Evolutionary conservation across 2,888 invertebrate genomes (phyloP), one percentile per base, ranked within the genome.

Genomic region (Caenorhabditis parvicauda): DNA sequence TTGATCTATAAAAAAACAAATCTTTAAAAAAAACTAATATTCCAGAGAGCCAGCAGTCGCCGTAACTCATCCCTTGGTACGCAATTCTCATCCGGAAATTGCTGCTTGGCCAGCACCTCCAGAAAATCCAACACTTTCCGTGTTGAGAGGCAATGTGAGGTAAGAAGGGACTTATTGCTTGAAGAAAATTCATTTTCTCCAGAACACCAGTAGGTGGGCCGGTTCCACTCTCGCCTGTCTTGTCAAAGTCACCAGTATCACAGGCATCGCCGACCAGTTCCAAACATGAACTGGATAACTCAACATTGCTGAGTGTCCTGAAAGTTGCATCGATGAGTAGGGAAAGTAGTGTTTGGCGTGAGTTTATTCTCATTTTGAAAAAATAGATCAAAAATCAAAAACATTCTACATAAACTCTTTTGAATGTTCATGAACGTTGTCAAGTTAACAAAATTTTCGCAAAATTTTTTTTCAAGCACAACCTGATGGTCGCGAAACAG

Each of bases 31-130:
- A n/a, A 32, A 32, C 7, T 7, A 47, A 28, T 42, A 28, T 55
- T 59, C 25, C 54, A 64, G 56, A 7, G 64, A 64, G 35, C 54
- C 52, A 17, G 61, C 54, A 1, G 39, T 66, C n/a, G 65, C 42
- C 14, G 55, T 69, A 24, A 64, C 64, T 25, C 41, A 55, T 29
- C 69, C 65, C 12, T 49, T 64, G n/a, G 53, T 65, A 32, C 46
- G 65, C 28, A 70, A 70, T 53, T 76, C 77, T 1, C 72, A 76
- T 44, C 79, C 79, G 42, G 74, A 76, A 56, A 79, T 79, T 22
- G 72, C 71, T 25, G 70, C 79, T 5, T 79, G 79, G 79, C 78
- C 78, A 19, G 77, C 76, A 6, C 79, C 79, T 19, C 71, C 78
- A 19, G 17, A 48, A 12, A 38, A 59, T n/a, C 68, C 57, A 19